Evolutionary conservation across 1,140 invertebrate genomes (phyloP).

Genomic region (Drosophila setifemur): DNA sequence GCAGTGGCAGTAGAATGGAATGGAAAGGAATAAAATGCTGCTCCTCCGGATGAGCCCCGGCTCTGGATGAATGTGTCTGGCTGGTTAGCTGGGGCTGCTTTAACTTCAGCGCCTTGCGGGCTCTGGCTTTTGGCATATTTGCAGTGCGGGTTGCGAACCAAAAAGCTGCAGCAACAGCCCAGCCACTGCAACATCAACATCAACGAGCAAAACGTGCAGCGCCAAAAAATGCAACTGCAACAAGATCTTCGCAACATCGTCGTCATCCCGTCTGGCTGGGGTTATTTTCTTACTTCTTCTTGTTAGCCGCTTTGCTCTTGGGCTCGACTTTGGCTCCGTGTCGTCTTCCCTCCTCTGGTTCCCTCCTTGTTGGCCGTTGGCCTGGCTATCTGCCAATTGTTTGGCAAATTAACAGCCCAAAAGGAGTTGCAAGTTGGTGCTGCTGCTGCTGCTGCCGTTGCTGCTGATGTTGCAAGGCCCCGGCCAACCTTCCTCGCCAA

Average conservation of each 20-base stretch:
- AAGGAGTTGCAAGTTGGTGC: constrained; percentile 43
- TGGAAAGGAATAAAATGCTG: too few species aligned
- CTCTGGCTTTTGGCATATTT: constrained; percentile 66
- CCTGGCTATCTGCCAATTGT: constrained; percentile 77
- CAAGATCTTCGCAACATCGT: constrained; percentile 49
- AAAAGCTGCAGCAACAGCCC: constrained; percentile 42
- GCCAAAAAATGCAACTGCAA: constrained; percentile 56
- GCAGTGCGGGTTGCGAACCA: constrained; percentile 42
- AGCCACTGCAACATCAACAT: constrained; percentile 27
- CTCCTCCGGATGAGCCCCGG: constrained; percentile 32
- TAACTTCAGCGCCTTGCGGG: constrained; percentile 26
- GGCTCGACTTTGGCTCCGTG: constrained; percentile 15
- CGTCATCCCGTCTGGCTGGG: constrained; percentile 73
- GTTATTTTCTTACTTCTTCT: constrained; percentile 66
- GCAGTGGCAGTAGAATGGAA: constrained; percentile 1
- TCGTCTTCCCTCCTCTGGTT: too few species aligned
- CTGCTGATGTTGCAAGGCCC: constrained; percentile 31
- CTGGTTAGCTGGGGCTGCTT: constrained; percentile 33
- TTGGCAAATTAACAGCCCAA: constrained; percentile 77
- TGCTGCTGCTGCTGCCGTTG: constrained; percentile 12
- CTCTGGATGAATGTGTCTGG: constrained; percentile 34
- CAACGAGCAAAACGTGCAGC: constrained; percentile 51
- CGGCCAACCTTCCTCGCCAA: constrained; percentile 31
- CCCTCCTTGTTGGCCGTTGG: too few species aligned
- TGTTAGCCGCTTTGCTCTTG: constrained; percentile 48